Conservation (phyloP, 2,113 vertebrate species). For the Tragelaphus imberbis region DNA sequence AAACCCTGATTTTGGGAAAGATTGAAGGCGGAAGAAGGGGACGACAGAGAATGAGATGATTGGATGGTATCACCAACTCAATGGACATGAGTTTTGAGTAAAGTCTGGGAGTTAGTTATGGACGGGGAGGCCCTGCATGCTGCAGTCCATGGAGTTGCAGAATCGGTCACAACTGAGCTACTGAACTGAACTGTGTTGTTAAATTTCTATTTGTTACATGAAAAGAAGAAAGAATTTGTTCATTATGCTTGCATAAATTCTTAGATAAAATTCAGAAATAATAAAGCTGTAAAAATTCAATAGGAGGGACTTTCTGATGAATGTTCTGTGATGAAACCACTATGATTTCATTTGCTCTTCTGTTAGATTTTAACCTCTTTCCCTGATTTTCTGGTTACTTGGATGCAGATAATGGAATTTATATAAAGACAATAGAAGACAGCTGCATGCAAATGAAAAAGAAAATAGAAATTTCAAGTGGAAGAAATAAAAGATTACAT, state of each 20-base stretch:
- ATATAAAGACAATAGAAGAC: neutral
- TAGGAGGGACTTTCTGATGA: neutral
- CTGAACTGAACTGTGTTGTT: neutral
- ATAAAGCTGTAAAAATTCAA: neutral
- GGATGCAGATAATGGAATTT: neutral
- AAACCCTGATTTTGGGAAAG: neutral
- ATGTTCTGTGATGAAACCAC: neutral
- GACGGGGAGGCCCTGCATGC: neutral
- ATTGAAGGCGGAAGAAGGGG: neutral
- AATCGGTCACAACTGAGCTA: neutral
- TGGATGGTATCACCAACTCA: neutral
- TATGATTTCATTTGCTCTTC: neutral
- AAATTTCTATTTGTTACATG: neutral
- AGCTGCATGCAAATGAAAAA: neutral
- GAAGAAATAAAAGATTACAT: conserved; percentile 21
- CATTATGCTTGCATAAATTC: neutral
- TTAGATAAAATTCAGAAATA: neutral
- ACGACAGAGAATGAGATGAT: neutral
- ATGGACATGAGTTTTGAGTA: neutral
- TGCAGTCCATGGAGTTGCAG: neutral
- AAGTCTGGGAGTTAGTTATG: neutral
- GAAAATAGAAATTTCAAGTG: neutral
- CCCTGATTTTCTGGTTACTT: neutral
- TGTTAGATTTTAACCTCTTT: neutral
- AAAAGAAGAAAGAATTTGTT: neutral